Base-by-base conservation (phyloP, 2,113 vertebrate genomes). In the Synchiropus splendidus region DNA sequence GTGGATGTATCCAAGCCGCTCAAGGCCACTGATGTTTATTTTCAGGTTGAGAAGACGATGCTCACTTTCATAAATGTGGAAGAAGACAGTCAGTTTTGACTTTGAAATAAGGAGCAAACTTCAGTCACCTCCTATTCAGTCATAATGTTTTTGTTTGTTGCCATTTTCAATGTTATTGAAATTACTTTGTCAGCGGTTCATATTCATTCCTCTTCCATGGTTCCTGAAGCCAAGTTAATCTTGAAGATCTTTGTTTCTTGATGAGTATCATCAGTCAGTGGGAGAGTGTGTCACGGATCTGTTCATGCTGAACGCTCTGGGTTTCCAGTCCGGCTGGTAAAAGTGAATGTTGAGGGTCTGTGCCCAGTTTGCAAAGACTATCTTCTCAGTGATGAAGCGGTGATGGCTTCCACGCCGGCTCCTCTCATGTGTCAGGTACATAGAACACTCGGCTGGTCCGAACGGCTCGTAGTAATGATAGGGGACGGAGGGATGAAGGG, bases 301-400 rank as follows among this genome's bases (percentile, higher is more conserved):
- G 42, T 81, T 80, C 10, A 1, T 4, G 3, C 2, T 8, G 30
- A 65, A 1, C 1, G 82, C 70, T 2, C 86, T 12, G 1, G 79
- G 91, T 36, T 80, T 61, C 92, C 92, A 97, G 80, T 90, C 81
- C 0, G 92, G 92, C 61, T 92, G 89, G 75, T 90, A 88, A 71
- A 94, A 97, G 61, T 68, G 86, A 62, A 97, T 90, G 46, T 89
- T 65, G 71, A 87, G 88, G 36, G 82, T 89, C 72, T 79, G 84
- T 2, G 91, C 91, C 92, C 92, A 97, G 58, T 87, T 89, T 68
- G 90, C 89, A 47, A 96, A 97, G 36, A 92, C 91, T 4, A 69
- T 75, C 40, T 96, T 97, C 85, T 97, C 92, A 0, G 90, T 95
- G 77, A 93, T 91, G 62, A 92, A 97, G 18, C 90, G 91, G 43